Evolutionary conservation across 2,888 invertebrate species (phyloP).

Genomic region (Sabatieria punctata): DNA sequence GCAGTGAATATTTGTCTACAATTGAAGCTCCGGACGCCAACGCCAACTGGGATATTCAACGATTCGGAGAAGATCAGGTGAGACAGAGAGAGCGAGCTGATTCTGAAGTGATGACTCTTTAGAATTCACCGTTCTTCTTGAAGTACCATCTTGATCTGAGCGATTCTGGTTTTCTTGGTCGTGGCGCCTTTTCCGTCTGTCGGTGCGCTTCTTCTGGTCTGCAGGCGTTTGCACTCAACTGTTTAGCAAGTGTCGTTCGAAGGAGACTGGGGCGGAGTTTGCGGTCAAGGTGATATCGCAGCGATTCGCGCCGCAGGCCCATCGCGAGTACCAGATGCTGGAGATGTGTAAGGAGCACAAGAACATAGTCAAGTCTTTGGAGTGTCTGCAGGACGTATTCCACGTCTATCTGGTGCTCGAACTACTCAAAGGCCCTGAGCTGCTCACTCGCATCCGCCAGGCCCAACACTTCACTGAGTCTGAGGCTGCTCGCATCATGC

Average conservation of each 20-base stretch:
- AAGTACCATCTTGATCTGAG: slow-evolving; percentile 55
- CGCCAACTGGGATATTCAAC: slow-evolving; percentile 1
- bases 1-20: slow-evolving; percentile 43
- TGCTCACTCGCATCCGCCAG: slow-evolving; percentile 49
- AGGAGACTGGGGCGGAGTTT: slow-evolving; percentile 53
- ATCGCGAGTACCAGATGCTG: slow-evolving; percentile 57
- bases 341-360: slow-evolving; percentile 69
- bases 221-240: slow-evolving; percentile 1
- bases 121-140: slow-evolving; percentile 70
- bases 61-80: slow-evolving; percentile 14
- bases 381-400: slow-evolving; percentile 61
- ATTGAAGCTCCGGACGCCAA: background rate
- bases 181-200: slow-evolving; percentile 75
- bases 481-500: slow-evolving; percentile 58
- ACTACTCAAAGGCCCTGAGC: slow-evolving; percentile 62
- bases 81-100: too few relatives aligned
- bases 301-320: slow-evolving; percentile 43
- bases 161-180: slow-evolving; percentile 53
- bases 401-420: slow-evolving; percentile 82
- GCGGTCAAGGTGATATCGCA: slow-evolving; percentile 71
- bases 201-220: slow-evolving; percentile 23
- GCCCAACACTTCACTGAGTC: slow-evolving; percentile 54
- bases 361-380: slow-evolving; percentile 63
- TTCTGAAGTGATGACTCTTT: too few relatives aligned
- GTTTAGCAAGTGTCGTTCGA: slow-evolving; percentile 52